phyloP scores from a whole-genome alignment of 2,797 vertebrate genomes.

The Tenualosa ilisha region DNA sequence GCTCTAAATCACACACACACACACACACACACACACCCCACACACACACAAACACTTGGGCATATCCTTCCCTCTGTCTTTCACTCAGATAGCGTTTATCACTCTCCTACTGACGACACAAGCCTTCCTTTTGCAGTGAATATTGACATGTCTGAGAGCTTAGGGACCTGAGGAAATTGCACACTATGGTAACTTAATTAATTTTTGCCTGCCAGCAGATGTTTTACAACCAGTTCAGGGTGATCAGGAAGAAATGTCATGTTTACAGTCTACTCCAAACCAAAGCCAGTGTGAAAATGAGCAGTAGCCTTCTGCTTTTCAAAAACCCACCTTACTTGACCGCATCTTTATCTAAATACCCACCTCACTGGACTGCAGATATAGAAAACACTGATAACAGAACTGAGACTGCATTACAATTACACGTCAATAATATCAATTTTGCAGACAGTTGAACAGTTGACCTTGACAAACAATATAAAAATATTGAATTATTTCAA shows the following conservation, averaged over 20 bases:
- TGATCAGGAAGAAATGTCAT: conserved; percentile 13
- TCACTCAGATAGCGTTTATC: not conserved
- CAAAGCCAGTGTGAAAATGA: not conserved
- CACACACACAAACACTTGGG: no score
- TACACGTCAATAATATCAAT: no score
- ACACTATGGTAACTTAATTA: conserved; percentile 30
- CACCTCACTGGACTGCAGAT: no score
- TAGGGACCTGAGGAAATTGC: conserved; percentile 33
- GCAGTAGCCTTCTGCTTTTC: not conserved
- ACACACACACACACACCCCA: not conserved
- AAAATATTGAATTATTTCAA: no score
- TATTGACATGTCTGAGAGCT: not conserved
- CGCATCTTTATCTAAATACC: no score
- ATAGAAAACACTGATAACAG: no score
- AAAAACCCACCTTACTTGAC: not conserved
- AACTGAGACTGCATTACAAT: no score
- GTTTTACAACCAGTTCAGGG: conserved; percentile 26
- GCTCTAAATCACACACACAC: not conserved
- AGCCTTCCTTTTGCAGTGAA: conserved; percentile 19
- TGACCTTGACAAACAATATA: no score
- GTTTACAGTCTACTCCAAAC: conserved; percentile 2
- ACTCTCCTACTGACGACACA: not conserved
- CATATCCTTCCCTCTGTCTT: no score
- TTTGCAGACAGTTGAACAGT: no score
- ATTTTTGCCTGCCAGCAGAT: conserved; percentile 15